Evolutionary conservation across 2,888 invertebrate genomes (phyloP), one percentile per base, ranked within the genome.

Genomic region (Eupeodes latifasciatus): DNA sequence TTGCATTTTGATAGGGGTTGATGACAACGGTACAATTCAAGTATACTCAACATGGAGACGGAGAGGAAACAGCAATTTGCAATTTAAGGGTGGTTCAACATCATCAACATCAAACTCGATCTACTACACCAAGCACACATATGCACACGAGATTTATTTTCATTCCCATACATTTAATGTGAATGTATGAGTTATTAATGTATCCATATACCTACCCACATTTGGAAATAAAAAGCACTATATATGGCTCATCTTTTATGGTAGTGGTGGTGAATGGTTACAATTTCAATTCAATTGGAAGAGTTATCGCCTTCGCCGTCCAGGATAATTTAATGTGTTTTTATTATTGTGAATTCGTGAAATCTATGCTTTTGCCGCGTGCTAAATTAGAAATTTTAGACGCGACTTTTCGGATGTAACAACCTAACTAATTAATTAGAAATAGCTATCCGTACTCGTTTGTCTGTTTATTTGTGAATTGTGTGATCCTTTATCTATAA

Each of bases 291-390:
- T 88, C 77, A 71, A 88, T 88, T 85, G 77, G 69, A 71, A 81
- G 74, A 69, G 62, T 74, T 75, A 53, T 71, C 47, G 49, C 27
- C 27, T 27, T 27, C 27, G 27, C 47, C 9, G 40, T 36, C 51
- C 72, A 88, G 88, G 85, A 88, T 85, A 88, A 81, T 85, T 81
- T 81, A 16, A 51, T 55, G 84, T 84, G 84, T 84, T 81, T 85
- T 27, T 27, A 27, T 27, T 81, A 77, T 69, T 75, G 87, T 74
- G 84, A 69, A 79, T 71, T 75, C 81, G 88, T 78, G 81, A 64
- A 85, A 81, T 77, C 62, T 47, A 75, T 61, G 66, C 27, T 27
- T 67, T 88, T 81, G 77, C 69, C 81, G 88, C 81, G 85, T 88
- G 74, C 78, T 81, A 14, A 88, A 69, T 80, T 49, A 66, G 11